Evolutionary conservation across 2,113 vertebrate species (phyloP).

Genomic region (Ailuropoda melanoleuca): DNA sequence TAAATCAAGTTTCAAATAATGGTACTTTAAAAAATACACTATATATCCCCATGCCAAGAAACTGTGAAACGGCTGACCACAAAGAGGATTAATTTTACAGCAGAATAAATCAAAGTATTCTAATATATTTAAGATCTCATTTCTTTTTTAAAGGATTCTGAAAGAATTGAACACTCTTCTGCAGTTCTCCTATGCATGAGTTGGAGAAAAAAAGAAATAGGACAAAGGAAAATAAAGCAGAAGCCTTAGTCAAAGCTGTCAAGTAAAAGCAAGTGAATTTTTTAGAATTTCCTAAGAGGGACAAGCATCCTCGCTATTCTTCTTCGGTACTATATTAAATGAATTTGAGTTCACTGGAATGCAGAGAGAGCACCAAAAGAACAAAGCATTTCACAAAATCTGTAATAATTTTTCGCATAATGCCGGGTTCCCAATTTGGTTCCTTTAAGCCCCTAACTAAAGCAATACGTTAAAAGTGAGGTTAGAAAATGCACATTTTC

Average conservation of each 20-base stretch:
- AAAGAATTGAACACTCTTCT: not conserved
- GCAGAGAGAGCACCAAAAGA: not conserved
- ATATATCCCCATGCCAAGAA: conserved; percentile 23
- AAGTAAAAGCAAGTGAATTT: not conserved
- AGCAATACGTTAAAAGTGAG: not conserved
- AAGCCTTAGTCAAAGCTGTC: not conserved
- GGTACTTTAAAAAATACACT: conserved; percentile 19
- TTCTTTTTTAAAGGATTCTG: conserved; percentile 34
- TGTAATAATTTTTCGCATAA: not conserved
- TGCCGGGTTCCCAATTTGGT: not conserved
- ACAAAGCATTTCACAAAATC: not conserved
- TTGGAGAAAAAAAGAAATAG: not conserved
- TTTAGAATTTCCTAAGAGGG: not conserved
- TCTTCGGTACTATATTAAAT: not conserved
- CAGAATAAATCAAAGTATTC: conserved; percentile 60
- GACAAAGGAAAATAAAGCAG: not conserved
- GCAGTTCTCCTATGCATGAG: not conserved
- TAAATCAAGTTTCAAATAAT: conserved; percentile 61
- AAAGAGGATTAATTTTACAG: conserved; percentile 49
- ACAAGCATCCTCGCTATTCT: not conserved
- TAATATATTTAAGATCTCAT: conserved; percentile 32
- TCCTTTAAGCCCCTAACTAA: not conserved
- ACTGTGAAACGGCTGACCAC: conserved; percentile 40
- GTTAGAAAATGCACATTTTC: not conserved
- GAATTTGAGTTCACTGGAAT: not conserved